Base-by-base conservation (phyloP, 2,888 invertebrate species). In the Allolobophora icterica region DNA sequence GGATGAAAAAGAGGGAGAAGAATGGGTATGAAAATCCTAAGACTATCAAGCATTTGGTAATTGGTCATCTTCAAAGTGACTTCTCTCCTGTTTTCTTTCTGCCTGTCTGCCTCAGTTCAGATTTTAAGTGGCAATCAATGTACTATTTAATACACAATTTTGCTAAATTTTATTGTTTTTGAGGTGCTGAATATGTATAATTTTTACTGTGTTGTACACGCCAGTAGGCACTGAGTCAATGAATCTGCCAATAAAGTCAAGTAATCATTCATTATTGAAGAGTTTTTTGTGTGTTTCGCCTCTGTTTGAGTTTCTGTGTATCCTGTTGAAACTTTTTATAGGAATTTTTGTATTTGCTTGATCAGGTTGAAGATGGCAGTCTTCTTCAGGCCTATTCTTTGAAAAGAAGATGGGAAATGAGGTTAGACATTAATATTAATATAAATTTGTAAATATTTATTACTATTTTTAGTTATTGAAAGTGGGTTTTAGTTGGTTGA, bases 391-490 rank as follows among this genome's bases (percentile, higher is more conserved):
- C n/a, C 58, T 93, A 92, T 90, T 90, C 92, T 84, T 90, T 93
- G 92, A 92, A 92, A 42, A 91, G 93, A 90, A 92, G 89, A 89
- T 93, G 93, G 93, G 93, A 93, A 91, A 92, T 92, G 24, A 93
- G 93, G 93, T 33, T 30, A 58, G 17, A 11, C 58, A 19, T 45
- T 2, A 45, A 45, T 3, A 58, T 58, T 58, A 6, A 58, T 30
- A 24, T 58, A 58, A 58, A 30, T 2, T 30, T 58, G 4, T 58
- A 24, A 24, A 30, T 58, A 4, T 58, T 24, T 58, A 58, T 24
- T 6, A 24, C 13, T 58, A 24, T 30, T 24, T 3, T 58, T 17
- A 11, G 45, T 45, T 45, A 45, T 15, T 45, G 6, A 45, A 45
- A 45, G 19, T 45, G 45, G 2, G 15, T 45, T 45, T 45, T 45